Percentiles rank a stretch among this genome's conserved stretches.
Conservation (phyloP, 2,113 vertebrate species). For the Siphamia tubifer region DNA sequence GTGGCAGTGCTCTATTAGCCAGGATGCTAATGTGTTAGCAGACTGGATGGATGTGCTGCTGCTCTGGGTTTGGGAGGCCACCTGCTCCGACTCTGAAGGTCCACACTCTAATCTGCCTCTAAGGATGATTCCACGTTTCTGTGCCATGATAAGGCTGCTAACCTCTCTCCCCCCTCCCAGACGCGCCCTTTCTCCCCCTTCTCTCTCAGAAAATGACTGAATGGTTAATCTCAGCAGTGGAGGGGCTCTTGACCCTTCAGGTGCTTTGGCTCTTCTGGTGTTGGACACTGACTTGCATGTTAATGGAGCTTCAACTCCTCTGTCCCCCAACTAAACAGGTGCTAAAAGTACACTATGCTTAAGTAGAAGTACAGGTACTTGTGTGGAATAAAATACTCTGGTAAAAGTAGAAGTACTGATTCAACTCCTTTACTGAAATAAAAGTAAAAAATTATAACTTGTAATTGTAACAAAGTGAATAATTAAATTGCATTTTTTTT, state of each 20-base stretch:
- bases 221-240: slow-evolving; percentile 56
- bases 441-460: too few relatives aligned
- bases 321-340: too few relatives aligned
- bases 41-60: slow-evolving; percentile 70
- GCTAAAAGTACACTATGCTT: too few relatives aligned
- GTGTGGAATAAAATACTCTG: too few relatives aligned
- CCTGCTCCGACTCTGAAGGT: slow-evolving; percentile 66
- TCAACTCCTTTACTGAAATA: too few relatives aligned
- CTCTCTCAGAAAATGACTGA: slow-evolving; percentile 41
- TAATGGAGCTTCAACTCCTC: slow-evolving; percentile 11
- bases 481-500: too few relatives aligned
- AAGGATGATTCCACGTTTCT: slow-evolving; percentile 67
- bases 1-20: slow-evolving; percentile 70
- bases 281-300: slow-evolving; percentile 14
- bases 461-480: too few relatives aligned
- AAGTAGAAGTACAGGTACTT: too few relatives aligned
- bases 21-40: slow-evolving; percentile 73
- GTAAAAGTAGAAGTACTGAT: too few relatives aligned
- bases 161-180: background rate
- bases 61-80: slow-evolving; percentile 67
- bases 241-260: slow-evolving; percentile 54
- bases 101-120: slow-evolving; percentile 69
- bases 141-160: slow-evolving; percentile 50
- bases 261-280: slow-evolving; percentile 20
- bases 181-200: background rate